Percentiles rank a stretch among this genome's conserved stretches.
Evolutionary conservation across 2,797 vertebrate species (phyloP).

Genomic region (Hyperoplus immaculatus): DNA sequence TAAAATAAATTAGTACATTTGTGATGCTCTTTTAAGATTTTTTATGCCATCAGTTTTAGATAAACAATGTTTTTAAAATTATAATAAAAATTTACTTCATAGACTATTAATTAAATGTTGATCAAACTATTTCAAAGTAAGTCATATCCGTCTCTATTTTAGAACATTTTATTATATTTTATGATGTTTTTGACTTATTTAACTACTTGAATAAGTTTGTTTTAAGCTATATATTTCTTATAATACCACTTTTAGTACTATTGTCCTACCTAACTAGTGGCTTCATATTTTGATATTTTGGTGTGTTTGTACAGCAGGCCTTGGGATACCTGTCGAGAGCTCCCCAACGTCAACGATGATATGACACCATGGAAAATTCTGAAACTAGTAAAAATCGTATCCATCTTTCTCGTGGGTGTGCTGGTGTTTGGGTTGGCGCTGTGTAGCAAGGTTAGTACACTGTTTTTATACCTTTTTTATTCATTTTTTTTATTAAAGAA

Average conservation of each 20-base stretch:
- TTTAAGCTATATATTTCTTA: too few species aligned
- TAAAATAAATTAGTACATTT: neutral
- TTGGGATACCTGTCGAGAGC: constrained; percentile 72
- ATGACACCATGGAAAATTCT: constrained; percentile 73
- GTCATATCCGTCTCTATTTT: too few species aligned
- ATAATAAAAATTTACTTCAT: too few species aligned
- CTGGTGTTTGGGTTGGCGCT: constrained; percentile 74
- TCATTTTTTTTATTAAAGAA: too few species aligned
- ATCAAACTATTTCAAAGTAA: too few species aligned
- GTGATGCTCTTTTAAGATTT: neutral
- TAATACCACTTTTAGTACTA: neutral
- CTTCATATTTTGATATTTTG: neutral
- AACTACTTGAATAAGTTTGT: neutral
- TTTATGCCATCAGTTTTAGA: neutral
- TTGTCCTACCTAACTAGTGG: too few species aligned
- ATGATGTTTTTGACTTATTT: neutral
- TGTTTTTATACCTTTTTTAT: neutral
- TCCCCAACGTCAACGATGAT: constrained; percentile 69
- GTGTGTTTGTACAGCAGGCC: constrained; percentile 35
- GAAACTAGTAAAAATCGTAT: constrained; percentile 56
- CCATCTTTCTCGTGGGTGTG: constrained; percentile 32
- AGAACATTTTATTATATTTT: too few species aligned
- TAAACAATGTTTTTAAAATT: neutral
- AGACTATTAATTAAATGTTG: too few species aligned
- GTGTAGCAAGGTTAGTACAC: constrained; percentile 78